Evolutionary conservation across 1,140 invertebrate genomes (phyloP).

Genomic region (Dysdera silvatica): DNA sequence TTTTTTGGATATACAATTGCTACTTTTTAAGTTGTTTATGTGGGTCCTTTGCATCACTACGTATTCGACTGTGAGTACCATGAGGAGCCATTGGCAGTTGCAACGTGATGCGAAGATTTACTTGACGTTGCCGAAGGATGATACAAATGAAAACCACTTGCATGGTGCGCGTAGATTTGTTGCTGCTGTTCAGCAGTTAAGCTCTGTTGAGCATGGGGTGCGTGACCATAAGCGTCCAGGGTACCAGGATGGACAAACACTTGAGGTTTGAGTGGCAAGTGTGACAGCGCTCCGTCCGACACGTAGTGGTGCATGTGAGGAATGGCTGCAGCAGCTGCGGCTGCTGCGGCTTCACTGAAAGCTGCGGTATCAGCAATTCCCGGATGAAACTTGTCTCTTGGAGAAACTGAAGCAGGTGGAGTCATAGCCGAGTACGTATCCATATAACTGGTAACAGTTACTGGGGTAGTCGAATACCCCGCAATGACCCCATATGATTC

Average conservation of each 20-base stretch:
- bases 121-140: slow-evolving; percentile 56
- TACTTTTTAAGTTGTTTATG: background rate
- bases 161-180: slow-evolving; percentile 71
- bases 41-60: too few species aligned
- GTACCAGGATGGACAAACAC: slow-evolving; percentile 34
- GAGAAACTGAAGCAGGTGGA: slow-evolving; percentile 87
- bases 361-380: slow-evolving; percentile 48
- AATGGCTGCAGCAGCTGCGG: slow-evolving; percentile 26
- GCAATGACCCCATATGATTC: slow-evolving; percentile 34
- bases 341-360: slow-evolving; percentile 28
- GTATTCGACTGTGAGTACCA: slow-evolving; percentile 62
- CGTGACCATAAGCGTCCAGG: slow-evolving; percentile 22
- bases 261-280: slow-evolving; percentile 79
- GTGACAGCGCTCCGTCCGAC: slow-evolving; percentile 50
- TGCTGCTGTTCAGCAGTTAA: slow-evolving; percentile 49
- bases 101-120: slow-evolving; percentile 52
- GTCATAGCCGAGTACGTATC: slow-evolving; percentile 73
- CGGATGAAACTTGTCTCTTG: slow-evolving; percentile 64
- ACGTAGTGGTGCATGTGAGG: slow-evolving; percentile 22
- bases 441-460: slow-evolving; percentile 20
- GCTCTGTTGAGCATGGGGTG: slow-evolving; percentile 14
- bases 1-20: too few species aligned
- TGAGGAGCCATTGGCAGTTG: slow-evolving; percentile 51
- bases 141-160: slow-evolving; percentile 76
- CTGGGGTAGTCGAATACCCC: slow-evolving; percentile 18